These are phyloP conservation scores for Vanessa cardui DNA, from an alignment of 2,888 invertebrate genomes.

Conservation along the genomic window DNA sequence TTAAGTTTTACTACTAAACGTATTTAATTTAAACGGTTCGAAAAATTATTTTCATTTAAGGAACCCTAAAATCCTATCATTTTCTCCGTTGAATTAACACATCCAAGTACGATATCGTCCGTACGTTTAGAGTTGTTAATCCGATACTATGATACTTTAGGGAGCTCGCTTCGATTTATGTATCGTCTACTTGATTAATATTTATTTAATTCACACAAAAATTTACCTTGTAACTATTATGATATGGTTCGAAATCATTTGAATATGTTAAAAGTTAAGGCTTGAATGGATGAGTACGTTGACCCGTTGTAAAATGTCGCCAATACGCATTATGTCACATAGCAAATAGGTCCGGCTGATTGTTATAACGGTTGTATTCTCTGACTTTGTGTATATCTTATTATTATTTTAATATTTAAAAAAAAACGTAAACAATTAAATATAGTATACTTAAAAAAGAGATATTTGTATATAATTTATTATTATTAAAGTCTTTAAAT, in stretches of 20 bases:
- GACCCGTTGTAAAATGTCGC: constrained; percentile 45
- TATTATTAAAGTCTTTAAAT: neutral
- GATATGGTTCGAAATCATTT: constrained; percentile 11
- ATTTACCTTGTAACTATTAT: neutral
- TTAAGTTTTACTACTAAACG: no score
- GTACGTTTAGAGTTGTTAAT: constrained; percentile 62
- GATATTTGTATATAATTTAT: neutral
- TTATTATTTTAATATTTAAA: neutral
- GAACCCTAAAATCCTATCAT: constrained; percentile 48
- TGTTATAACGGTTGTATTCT: constrained; percentile 27
- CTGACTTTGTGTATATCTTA: constrained; percentile 19
- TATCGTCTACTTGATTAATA: constrained; percentile 57
- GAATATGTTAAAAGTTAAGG: constrained; percentile 1
- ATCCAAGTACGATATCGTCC: constrained; percentile 53
- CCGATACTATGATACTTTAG: constrained; percentile 59
- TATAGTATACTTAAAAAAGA: no score
- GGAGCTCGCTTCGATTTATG: constrained; percentile 63
- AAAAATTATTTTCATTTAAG: constrained; percentile 7
- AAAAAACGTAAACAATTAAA: no score
- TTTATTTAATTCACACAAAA: constrained; percentile 9
- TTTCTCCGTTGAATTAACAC: constrained; percentile 60
- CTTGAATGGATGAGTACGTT: constrained; percentile 43
- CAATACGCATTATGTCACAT: constrained; percentile 43
- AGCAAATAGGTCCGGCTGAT: constrained; percentile 32
- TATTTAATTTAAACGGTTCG: neutral